phyloP scores from a whole-genome alignment of 2,113 vertebrate genomes.

The Leptodactylus fuscus region DNA sequence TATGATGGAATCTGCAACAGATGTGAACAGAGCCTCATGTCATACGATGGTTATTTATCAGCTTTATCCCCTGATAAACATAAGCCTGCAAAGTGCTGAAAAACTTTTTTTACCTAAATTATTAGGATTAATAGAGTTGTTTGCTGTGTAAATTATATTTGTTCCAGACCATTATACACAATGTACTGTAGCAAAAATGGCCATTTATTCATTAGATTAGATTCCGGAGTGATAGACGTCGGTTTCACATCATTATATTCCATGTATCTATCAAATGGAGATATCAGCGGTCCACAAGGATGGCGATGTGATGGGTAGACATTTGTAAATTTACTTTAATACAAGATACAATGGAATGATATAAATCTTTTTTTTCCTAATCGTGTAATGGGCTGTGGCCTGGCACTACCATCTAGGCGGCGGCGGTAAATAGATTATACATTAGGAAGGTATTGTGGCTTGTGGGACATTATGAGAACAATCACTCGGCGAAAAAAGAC shows the following conservation, averaged over 20 bases:
- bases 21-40: too few relatives aligned
- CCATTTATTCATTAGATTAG: conserved; percentile 52
- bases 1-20: too few relatives aligned
- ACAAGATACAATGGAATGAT: background rate
- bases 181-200: conserved; percentile 51
- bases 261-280: conserved; percentile 23
- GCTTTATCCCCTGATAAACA: too few relatives aligned
- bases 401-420: background rate
- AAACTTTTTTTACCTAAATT: background rate
- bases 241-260: conserved; percentile 45
- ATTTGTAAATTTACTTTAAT: background rate
- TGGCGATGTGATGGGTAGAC: background rate
- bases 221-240: conserved; percentile 35
- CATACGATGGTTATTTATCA: too few relatives aligned
- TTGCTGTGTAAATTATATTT: conserved; percentile 35
- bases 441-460: background rate
- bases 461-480: background rate
- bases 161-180: conserved; percentile 54
- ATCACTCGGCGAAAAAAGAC: background rate
- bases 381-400: background rate
- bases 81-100: too few relatives aligned
- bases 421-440: background rate
- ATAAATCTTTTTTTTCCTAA: background rate
- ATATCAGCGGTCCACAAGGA: conserved; percentile 8
- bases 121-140: conserved; percentile 39